These are phyloP conservation scores for Plectrocnemia conspersa DNA, from an alignment of 1,140 invertebrate genomes.

Conservation along the genomic window DNA sequence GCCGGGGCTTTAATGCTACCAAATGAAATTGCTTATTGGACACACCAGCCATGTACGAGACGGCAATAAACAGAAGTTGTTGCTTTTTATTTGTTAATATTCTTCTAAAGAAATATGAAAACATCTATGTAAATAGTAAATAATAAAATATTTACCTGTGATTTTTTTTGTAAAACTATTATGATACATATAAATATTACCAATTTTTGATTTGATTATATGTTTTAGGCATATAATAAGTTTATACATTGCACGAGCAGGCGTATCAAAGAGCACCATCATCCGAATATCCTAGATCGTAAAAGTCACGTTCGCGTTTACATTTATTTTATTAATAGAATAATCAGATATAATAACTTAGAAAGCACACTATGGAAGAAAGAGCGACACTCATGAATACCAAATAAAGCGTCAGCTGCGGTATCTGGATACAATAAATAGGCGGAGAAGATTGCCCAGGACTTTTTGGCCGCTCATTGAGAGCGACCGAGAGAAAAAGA, in stretches of 20 bases:
- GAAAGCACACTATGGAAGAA: no score
- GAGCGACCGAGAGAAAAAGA: neutral
- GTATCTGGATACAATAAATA: neutral
- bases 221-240: neutral
- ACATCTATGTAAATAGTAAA: neutral
- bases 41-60: neutral
- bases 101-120: neutral
- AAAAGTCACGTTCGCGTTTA: no score
- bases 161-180: no score
- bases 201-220: neutral
- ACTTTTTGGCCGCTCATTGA: neutral
- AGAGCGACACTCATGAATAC: neutral
- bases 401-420: neutral
- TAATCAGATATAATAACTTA: no score
- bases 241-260: no score
- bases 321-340: no score
- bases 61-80: neutral
- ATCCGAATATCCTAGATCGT: no score
- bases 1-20: conserved; percentile 11
- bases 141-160: no score
- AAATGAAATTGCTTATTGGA: conserved; percentile 21
- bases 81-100: neutral
- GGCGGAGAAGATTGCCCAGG: neutral
- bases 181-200: no score
- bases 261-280: no score